Percentiles rank a stretch among this genome's conserved stretches.
Evolutionary conservation across 92 coral and sea anemone species (phyloP).

Genomic region (Metridium senile): DNA sequence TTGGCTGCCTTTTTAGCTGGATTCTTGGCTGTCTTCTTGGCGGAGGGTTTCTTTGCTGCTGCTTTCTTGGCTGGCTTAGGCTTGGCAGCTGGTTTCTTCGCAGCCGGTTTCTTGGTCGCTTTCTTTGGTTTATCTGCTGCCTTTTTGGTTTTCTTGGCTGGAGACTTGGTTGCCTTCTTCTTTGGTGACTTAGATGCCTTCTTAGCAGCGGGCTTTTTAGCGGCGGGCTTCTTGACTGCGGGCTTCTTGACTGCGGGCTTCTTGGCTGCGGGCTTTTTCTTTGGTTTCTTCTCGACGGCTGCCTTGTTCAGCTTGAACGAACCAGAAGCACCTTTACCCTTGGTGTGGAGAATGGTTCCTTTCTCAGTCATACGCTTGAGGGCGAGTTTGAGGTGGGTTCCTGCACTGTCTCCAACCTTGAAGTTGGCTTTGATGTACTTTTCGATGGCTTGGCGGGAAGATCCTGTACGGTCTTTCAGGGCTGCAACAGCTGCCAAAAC

Average conservation of each 20-base stretch:
- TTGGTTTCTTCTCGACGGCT: slow-evolving; percentile 49
- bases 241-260: slow-evolving; percentile 55
- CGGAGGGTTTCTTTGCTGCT: slow-evolving; percentile 36
- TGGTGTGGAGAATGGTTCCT: slow-evolving; percentile 42
- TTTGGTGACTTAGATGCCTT: slow-evolving; percentile 20
- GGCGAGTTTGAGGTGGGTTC: slow-evolving; percentile 44
- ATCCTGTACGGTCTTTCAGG: slow-evolving; percentile 50
- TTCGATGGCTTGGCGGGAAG: slow-evolving; percentile 84
- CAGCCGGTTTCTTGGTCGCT: slow-evolving; percentile 38
- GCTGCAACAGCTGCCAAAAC: slow-evolving; percentile 50
- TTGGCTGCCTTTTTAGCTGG: slow-evolving; percentile 38
- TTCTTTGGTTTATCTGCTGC: slow-evolving; percentile 28
- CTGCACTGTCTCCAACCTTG: slow-evolving; percentile 42
- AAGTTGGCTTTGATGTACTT: slow-evolving; percentile 72
- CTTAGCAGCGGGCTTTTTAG: slow-evolving; percentile 34
- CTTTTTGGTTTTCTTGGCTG: slow-evolving; percentile 18
- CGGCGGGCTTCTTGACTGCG: slow-evolving; percentile 24
- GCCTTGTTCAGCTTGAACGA: slow-evolving; percentile 65
- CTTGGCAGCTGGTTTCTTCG: slow-evolving; percentile 39
- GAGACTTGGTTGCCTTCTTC: background rate
- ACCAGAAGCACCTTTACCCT: slow-evolving; percentile 62
- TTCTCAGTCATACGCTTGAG: slow-evolving; percentile 41
- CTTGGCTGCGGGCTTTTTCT: slow-evolving; percentile 63
- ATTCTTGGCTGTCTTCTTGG: slow-evolving; percentile 43
- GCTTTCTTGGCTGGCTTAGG: slow-evolving; percentile 23